Evolutionary conservation across 2,113 vertebrate species (phyloP), one percentile per base, ranked within the genome.

Genomic region (Otis tarda): DNA sequence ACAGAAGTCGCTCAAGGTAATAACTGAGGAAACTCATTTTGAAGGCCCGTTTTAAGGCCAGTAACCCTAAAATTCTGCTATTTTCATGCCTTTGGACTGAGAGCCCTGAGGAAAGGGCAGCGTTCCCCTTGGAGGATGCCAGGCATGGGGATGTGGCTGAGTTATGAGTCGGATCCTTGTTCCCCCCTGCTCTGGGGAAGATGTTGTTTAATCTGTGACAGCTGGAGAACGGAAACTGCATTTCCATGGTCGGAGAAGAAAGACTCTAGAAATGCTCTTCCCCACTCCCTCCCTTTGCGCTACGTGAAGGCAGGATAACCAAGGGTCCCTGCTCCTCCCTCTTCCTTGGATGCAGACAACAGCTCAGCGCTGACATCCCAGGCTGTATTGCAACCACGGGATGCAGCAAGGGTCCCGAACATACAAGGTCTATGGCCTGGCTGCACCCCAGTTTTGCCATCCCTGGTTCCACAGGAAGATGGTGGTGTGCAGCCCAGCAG

Each of bases 171-270:
- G 4, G 75, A 83, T 83, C 45, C 74, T 85, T 2, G 1, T 53
- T 65, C 21, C 39, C 49, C 35, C 89, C 60, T 94, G 57, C 78
- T 81, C 50, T 79, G 71, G 63, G 45, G 57, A 91, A 94, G 85
- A 75, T 69, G 82, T 60, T 83, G 95, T 90, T 93, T 93, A 88
- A 85, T n/a, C 67, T 50, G 63, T 56, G 94, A 65, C 78, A 93
- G 78, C 67, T 85, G 81, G 65, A 96, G 43, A 80, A 75, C 61
- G 52, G 61, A 71, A 43, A 59, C 56, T 71, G 41, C 21, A 31
- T 76, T 76, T 87, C 73, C 15, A 7, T 1, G 11, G 61, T 41
- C 4, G 22, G 63, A 93, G 43, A 55, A 90, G 60, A 33, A 92
- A 50, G 71, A n/a, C 55, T 43, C 49, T 52, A 64, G 31, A 93